Evolutionary conservation across 2,113 vertebrate genomes (phyloP), one percentile per base, ranked within the genome.

Genomic region (Bambusicola thoracicus): DNA sequence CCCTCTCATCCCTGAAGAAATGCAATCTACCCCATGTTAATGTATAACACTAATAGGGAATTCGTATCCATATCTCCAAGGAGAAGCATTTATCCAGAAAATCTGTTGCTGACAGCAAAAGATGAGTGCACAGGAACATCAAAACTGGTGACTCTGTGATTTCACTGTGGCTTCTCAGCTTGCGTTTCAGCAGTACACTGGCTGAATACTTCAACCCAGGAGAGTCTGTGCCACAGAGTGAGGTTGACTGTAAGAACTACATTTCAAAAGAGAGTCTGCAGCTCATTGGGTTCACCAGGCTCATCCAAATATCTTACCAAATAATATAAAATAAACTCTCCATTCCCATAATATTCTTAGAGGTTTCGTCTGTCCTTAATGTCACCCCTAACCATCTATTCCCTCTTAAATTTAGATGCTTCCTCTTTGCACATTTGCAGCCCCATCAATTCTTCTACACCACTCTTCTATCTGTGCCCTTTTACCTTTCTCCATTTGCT

Each of bases 121-220:
- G 24, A n/a, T 44, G n/a, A 80, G 36, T 1, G 0, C 20, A n/a
- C 22, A 65, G 84, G 38, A 43, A 38, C n/a, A 41, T 43, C 20
- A 53, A n/a, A 32, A 53, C 32, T 7, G 53, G 34, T 51, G 69
- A n/a, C 51, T 48, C 4, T 2, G 10, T 40, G 65, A 14, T 58
- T 69, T 73, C 67, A 20, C 22, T 5, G 3, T 27, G 69, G 32
- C 21, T n/a, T 48, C 69, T 76, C n/a, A 62, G 86, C 56, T 55
- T 7, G 4, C 1, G 16, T 70, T 49, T 49, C 62, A 76, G 11
- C 15, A 16, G 53, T 16, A 43, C 0, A 0, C 11, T 66, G 65
- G 36, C 66, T 65, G 56, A 86, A 55, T 24, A 25, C 29, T 67
- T 21, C 32, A 63, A 41, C 25, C 29, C 41, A 84, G 21, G 10